phyloP scores from a whole-genome alignment of 2,888 invertebrate genomes.

The Spisula solida region DNA sequence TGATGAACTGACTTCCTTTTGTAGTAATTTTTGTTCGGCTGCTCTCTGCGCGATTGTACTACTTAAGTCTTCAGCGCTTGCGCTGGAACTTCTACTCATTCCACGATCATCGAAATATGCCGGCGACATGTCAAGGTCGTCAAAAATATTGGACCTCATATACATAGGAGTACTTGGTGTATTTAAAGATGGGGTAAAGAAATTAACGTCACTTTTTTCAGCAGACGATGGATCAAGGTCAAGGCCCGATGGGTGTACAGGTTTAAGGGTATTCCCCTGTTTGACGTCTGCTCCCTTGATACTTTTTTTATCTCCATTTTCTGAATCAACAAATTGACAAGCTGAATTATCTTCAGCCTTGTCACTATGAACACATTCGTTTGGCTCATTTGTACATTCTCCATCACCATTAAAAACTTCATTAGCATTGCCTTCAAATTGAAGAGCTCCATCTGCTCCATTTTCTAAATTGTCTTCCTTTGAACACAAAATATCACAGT shows the following conservation, averaged over 20 bases:
- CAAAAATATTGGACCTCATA: slow-evolving; percentile 73
- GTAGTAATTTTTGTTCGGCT: slow-evolving; percentile 56
- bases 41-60: slow-evolving; percentile 68
- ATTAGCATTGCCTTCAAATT: background rate
- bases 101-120: slow-evolving; percentile 76
- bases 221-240: slow-evolving; percentile 26
- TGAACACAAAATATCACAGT: slow-evolving; percentile 37
- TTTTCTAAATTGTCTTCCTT: slow-evolving; percentile 47
- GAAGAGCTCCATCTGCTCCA: background rate
- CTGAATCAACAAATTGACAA: slow-evolving; percentile 47
- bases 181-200: slow-evolving; percentile 28
- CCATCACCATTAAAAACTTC: background rate
- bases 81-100: slow-evolving; percentile 83
- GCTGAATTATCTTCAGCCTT: background rate
- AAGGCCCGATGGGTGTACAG: slow-evolving; percentile 18
- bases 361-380: slow-evolving; percentile 35
- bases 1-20: slow-evolving; percentile 52
- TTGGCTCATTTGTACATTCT: slow-evolving; percentile 18
- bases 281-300: slow-evolving; percentile 35
- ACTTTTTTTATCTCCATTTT: slow-evolving; percentile 45
- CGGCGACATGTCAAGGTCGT: slow-evolving; percentile 73
- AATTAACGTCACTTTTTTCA: slow-evolving; percentile 39
- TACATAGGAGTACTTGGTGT: slow-evolving; percentile 80
- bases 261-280: slow-evolving; percentile 16
- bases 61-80: slow-evolving; percentile 83